Base-by-base conservation (phyloP, 2,888 invertebrate genomes). In the Siphonodentalium dalli region DNA sequence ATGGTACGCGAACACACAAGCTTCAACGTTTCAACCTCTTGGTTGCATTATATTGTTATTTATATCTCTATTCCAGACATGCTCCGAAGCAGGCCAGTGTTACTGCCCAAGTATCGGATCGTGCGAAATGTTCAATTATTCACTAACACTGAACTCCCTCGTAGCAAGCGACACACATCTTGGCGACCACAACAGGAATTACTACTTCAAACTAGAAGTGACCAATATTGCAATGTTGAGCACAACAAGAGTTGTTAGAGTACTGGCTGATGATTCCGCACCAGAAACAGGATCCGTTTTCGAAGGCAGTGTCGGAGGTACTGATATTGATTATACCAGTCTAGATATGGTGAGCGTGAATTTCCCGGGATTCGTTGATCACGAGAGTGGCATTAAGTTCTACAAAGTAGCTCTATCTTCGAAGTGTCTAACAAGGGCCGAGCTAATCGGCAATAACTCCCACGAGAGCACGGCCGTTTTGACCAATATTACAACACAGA, bases 341-440 rank as follows among this genome's bases (percentile, higher is more conserved):
- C 50, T 43, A 5, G 41, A 48, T 5, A 20, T 31, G 2, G 26
- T 67, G 3, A 51, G 40, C 6, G 50, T 62, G 11, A 44, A 50
- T 35, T 68, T 66, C 68, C 47, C 57, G 23, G 69, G 65, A 4
- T 69, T 69, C 49, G 56, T 68, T 21, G 69, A 69, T 24, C 68
- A 69, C 27, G 69, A 69, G 45, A 68, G 68, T 51, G 66, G 63
- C 2, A 65, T 69, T 8, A 58, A 56, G 15, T 29, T 52, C 7
- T 69, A 66, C 43, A 39, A 57, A 20, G 37, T 68, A 1, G 63
- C 47, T 1, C 9, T 66, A 13, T 48, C 61, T 8, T 38, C 45
- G 13, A 23, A 26, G 13, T 68, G 68, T 39, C 24, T 66, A 7
- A 26, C 35, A 13, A 15, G 28, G 8, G 13, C 29, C 9, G 51